Base-by-base conservation (phyloP, 37 sponge, comb jelly and placozoan genomes). In the Cladorhizidae sp. region DNA sequence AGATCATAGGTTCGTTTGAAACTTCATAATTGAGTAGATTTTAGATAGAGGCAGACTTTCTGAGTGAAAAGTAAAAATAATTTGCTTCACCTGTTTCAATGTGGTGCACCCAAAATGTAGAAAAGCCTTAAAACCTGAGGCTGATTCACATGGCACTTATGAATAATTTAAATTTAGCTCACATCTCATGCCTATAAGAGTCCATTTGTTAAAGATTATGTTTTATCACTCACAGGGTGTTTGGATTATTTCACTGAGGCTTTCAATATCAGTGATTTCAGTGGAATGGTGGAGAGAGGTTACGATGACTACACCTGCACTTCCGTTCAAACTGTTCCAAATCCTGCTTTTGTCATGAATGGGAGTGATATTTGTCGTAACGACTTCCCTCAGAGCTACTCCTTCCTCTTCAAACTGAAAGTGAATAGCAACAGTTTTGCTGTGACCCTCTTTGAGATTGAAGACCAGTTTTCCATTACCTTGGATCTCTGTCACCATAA, bases 331-430 rank as follows among this genome's bases (percentile, higher is more conserved):
- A 41, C 63, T 25, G 17, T 23, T 22, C 63, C 77, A 35, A 41
- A 11, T 38, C 25, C 56, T 23, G 36, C 56, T 21, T 59, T 29
- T 9, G 42, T 76, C 41, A 23, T 76, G 61, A 58, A 58, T 39
- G 77, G 77, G 8, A 61, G 14, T 9, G 26, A 61, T 20, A 6
- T 61, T 40, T 86, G 86, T 31, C 54, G 80, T 6, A 78, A 72
- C 5, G 45, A 79, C 55, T 73, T 65, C 38, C 73, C 86, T 7
- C 9, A 25, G 32, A 21, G 58, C 5, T 88, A 59, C 57, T 88
- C 88, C 26, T 59, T 88, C 29, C 43, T 88, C 28, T 29, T 64
- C 28, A 88, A 88, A 40, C 72, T 88, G 28, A 49, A 42, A 37
- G 38, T 57, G 8, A 15, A 42, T 1, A 21, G 70, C 21, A 22